phyloP scores from a whole-genome alignment of 2,888 invertebrate genomes.

The Ennomos quercinarius region DNA sequence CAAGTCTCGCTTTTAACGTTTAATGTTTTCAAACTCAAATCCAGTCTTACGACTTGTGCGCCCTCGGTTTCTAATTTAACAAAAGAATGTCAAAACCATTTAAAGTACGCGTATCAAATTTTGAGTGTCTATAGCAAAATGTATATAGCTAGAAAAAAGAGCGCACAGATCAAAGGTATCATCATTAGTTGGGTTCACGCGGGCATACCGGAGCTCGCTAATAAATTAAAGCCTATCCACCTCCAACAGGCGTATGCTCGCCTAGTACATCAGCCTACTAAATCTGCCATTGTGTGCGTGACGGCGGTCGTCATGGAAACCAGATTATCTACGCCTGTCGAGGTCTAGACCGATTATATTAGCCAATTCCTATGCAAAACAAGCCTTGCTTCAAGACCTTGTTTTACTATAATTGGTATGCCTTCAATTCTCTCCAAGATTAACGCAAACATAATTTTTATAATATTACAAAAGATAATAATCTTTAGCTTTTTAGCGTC shows the following conservation, averaged over 20 bases:
- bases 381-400: conserved; percentile 15
- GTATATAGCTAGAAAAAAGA: not conserved
- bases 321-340: conserved; percentile 37
- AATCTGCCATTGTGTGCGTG: conserved; percentile 39
- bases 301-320: conserved; percentile 54
- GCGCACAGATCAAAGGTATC: conserved; percentile 25
- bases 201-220: conserved; percentile 24
- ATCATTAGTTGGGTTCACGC: conserved; percentile 5
- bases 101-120: too few relatives aligned
- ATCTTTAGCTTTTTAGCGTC: conserved; percentile 7
- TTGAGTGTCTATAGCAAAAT: too few relatives aligned
- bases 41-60: too few relatives aligned
- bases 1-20: too few relatives aligned
- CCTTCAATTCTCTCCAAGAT: conserved; percentile 4
- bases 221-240: conserved; percentile 38
- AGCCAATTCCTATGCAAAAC: conserved; percentile 26
- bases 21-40: too few relatives aligned
- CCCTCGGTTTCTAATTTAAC: too few relatives aligned
- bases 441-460: conserved; percentile 4
- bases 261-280: conserved; percentile 44
- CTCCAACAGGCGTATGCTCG: conserved; percentile 42
- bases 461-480: not conserved
- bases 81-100: too few relatives aligned
- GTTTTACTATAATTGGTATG: conserved; percentile 6
- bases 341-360: conserved; percentile 34